A percentile compares a stretch with the other conserved stretches of the same genome.
phyloP scores from a whole-genome alignment of 1,140 invertebrate genomes.

The Andrena cerasifolii region DNA sequence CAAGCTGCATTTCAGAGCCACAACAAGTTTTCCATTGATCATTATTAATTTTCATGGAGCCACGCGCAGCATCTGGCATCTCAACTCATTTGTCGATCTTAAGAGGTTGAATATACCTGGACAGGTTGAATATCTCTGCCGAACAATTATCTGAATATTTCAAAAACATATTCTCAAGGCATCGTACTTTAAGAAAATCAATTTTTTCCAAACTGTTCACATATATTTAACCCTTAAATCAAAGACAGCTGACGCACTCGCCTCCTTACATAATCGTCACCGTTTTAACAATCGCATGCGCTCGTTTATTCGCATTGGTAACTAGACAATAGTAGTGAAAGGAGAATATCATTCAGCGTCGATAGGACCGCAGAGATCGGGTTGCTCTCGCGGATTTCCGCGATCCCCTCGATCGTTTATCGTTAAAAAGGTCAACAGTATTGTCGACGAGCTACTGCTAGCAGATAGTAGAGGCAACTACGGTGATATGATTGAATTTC shows the following conservation, averaged over 20 bases:
- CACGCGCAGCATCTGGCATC: neutral
- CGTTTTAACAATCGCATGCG: neutral
- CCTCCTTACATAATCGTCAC: neutral
- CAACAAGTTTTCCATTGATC: neutral
- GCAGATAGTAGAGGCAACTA: conserved; percentile 73
- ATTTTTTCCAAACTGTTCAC: no score
- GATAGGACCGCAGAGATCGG: conserved; percentile 3
- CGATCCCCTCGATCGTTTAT: conserved; percentile 16
- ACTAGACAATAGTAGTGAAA: conserved; percentile 28
- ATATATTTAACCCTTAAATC: no score
- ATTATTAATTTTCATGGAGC: neutral
- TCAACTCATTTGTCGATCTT: neutral
- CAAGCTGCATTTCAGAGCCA: neutral
- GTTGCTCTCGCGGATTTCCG: neutral
- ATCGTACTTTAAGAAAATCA: no score
- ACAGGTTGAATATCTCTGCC: no score
- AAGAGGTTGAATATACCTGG: no score
- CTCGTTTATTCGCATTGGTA: neutral
- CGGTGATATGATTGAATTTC: conserved; percentile 74
- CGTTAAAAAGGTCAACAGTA: conserved; percentile 49
- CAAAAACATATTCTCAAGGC: no score
- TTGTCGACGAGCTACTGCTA: conserved; percentile 66
- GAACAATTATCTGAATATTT: no score
- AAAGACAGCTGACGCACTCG: neutral
- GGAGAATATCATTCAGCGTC: conserved; percentile 3